These are phyloP conservation scores for Caenorhabditis elegans DNA, from an alignment of 1,140 invertebrate genomes.

Conservation along the genomic window DNA sequence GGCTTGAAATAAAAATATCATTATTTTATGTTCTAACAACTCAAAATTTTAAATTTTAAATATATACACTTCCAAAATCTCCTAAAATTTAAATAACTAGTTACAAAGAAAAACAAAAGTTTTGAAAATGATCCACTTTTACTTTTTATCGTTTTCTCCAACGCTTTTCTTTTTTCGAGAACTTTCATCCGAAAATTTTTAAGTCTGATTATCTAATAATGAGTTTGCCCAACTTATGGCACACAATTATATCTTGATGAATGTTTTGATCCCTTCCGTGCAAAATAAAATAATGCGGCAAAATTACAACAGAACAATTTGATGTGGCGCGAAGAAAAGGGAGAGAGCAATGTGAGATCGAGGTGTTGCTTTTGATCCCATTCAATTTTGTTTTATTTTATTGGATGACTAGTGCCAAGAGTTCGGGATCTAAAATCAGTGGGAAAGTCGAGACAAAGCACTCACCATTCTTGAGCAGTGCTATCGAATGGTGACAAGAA, in stretches of 20 bases:
- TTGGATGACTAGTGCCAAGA: not conserved
- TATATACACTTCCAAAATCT: no score
- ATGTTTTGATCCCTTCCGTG: not conserved
- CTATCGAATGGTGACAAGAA: not conserved
- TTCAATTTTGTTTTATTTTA: not conserved
- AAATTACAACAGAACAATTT: constrained; percentile 4
- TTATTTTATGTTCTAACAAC: no score
- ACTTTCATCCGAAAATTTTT: no score
- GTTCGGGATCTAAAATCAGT: not conserved
- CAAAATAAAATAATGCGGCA: not conserved
- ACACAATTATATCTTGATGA: not conserved
- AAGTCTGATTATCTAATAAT: not conserved
- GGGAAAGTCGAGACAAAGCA: not conserved
- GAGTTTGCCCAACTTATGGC: not conserved
- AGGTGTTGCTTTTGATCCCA: constrained; percentile 7
- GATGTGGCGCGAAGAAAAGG: not conserved
- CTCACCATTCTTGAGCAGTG: not conserved
- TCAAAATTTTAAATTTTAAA: no score
- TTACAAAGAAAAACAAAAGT: no score
- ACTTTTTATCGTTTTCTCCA: no score
- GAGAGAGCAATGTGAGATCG: not conserved
- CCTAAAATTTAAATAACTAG: no score
- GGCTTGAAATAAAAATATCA: no score
- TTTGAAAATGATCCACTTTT: no score
- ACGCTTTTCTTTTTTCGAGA: no score